Conservation (phyloP, 2,888 invertebrate species). For the Choreutis nemorana region DNA sequence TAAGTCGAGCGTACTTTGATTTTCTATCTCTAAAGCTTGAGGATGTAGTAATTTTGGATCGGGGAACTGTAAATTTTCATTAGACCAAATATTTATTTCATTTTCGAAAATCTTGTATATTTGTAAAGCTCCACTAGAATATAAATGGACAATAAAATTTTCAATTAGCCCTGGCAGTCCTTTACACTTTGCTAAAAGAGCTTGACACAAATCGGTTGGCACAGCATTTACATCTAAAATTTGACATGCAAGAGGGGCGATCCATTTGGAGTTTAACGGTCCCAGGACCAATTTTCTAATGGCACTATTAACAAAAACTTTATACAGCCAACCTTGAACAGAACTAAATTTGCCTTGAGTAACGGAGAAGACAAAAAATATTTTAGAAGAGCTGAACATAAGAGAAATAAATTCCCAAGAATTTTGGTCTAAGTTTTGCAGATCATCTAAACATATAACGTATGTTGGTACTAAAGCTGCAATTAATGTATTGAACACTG, state of each 20-base stretch:
- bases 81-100: slow-evolving; percentile 24
- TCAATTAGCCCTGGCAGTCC: slow-evolving; percentile 63
- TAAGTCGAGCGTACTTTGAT: slow-evolving; percentile 33
- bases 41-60: slow-evolving; percentile 29
- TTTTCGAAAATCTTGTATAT: slow-evolving; percentile 27
- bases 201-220: slow-evolving; percentile 54
- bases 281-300: slow-evolving; percentile 48
- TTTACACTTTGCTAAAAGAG: slow-evolving; percentile 46
- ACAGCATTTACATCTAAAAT: slow-evolving; percentile 67
- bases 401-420: slow-evolving; percentile 50
- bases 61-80: slow-evolving; percentile 44
- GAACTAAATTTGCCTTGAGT: slow-evolving; percentile 42
- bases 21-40: slow-evolving; percentile 31
- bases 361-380: slow-evolving; percentile 38
- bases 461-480: slow-evolving; percentile 25
- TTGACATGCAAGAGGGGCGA: slow-evolving; percentile 66
- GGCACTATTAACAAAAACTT: slow-evolving; percentile 36
- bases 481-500: slow-evolving; percentile 41
- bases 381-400: slow-evolving; percentile 33
- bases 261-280: slow-evolving; percentile 36
- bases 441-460: slow-evolving; percentile 55
- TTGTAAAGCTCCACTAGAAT: slow-evolving; percentile 51
- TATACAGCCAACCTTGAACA: slow-evolving; percentile 45
- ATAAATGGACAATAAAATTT: slow-evolving; percentile 53
- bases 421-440: slow-evolving; percentile 50